Evolutionary conservation across 2,888 invertebrate species (phyloP).

Genomic region (Lamellibrachia satsuma): DNA sequence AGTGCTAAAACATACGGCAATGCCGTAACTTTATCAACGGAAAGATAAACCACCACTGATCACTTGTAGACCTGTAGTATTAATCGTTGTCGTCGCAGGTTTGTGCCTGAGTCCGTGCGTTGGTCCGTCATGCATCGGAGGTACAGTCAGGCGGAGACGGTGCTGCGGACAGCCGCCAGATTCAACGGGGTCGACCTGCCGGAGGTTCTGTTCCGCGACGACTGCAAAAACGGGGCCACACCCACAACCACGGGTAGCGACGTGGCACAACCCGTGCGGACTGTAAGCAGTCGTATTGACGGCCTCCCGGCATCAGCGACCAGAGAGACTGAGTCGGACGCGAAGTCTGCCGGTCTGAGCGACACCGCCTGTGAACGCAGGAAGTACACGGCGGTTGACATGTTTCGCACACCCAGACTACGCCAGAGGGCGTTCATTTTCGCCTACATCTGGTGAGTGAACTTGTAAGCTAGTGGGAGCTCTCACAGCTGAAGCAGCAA

Average conservation of each 20-base stretch:
- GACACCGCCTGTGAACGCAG: not conserved
- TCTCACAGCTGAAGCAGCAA: not conserved
- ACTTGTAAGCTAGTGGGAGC: not conserved
- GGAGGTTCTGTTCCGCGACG: conserved; percentile 39
- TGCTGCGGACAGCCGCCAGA: conserved; percentile 45
- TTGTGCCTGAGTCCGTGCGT: conserved; percentile 57
- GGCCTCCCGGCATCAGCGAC: not conserved
- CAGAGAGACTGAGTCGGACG: not conserved
- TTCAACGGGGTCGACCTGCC: conserved; percentile 46
- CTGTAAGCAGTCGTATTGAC: not conserved
- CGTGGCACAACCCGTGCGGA: not conserved
- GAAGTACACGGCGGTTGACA: conserved; percentile 45
- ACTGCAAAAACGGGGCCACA: not conserved
- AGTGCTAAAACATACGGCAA: too few relatives aligned
- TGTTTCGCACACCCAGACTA: conserved; percentile 51
- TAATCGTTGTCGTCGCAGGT: conserved; percentile 38
- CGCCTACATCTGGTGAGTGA: not conserved
- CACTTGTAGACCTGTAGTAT: not conserved
- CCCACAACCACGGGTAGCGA: not conserved
- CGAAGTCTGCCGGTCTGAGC: not conserved
- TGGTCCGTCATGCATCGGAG: conserved; percentile 53
- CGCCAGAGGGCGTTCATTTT: conserved; percentile 48
- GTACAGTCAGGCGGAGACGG: conserved; percentile 44
- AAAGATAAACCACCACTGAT: not conserved
- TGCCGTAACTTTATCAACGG: too few relatives aligned